Evolutionary conservation across 2,113 vertebrate genomes (phyloP), one percentile per base, ranked within the genome.

Genomic region (Bostrychus sinensis): DNA sequence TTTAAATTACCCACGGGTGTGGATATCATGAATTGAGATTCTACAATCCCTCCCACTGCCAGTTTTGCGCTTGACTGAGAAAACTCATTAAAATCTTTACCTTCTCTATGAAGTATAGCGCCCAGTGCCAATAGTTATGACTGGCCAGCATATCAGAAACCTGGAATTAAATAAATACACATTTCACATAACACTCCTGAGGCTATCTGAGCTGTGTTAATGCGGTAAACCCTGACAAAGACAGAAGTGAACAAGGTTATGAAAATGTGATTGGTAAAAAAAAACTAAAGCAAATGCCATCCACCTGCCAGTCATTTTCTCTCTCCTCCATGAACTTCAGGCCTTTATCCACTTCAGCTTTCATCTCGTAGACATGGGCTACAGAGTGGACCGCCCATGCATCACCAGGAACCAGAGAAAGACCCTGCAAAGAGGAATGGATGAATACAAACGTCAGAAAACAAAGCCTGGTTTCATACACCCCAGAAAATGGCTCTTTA

Each of bases 121-220:
- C 94, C 97, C 97, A 99, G 70, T 98, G 97, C 97, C 97, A 99
- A 46, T 98, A 98, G 81, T 96, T 96, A 56, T 99, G 97, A 65
- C 94, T 92, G 45, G 94, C 94, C 51, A 99, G 92, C 88, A 95
- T 90, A 53, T 97, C 95, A 1, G 89, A 90, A 1, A 60, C 81
- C 97, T 99, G 86, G 0, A 89, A 83, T 66, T 43, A 56, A 70
- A 75, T 43, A 70, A 63, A 36, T 1, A 61, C 25, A 63, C 7
- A 14, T 53, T 56, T 65, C n/a, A 20, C n/a, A 10, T 7, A 17
- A 14, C 28, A 25, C 16, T 17, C 25, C 26, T 7, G 0, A 14
- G 19, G 38, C 14, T 19, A 2, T 32, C 14, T 56, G 0, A 3
- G 41, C 6, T 66, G 14, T 34, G 25, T 61, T 36, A 34, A 51